A percentile compares a stretch with the other conserved stretches of the same genome.
Conservation (phyloP, 1,140 invertebrate genomes). For the Drosophila pallidifrons region DNA sequence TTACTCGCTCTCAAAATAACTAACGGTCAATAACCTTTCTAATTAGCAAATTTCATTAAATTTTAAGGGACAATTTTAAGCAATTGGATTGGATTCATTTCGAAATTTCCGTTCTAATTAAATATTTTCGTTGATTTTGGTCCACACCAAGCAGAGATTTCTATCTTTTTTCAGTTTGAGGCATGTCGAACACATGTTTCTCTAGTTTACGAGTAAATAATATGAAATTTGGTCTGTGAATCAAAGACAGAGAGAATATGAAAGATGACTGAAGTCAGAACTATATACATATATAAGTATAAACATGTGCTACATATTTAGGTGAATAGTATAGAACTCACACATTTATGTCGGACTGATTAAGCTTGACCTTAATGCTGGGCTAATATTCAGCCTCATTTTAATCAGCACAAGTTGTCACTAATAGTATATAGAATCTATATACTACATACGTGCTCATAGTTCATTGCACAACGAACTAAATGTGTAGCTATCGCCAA, state of each 20-base stretch:
- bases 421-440: conserved; percentile 31
- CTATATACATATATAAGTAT: conserved; percentile 10
- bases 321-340: not conserved
- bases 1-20: too few relatives aligned
- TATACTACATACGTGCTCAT: conserved; percentile 18
- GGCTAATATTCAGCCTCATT: conserved; percentile 23
- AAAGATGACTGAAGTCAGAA: conserved; percentile 49
- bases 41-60: too few relatives aligned
- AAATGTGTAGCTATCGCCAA: conserved; percentile 56
- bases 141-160: conserved; percentile 7
- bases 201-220: conserved; percentile 2
- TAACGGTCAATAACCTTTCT: too few relatives aligned
- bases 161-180: conserved; percentile 12
- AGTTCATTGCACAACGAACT: conserved; percentile 63
- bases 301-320: not conserved
- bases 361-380: conserved; percentile 70
- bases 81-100: not conserved
- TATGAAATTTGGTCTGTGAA: conserved; percentile 22
- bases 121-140: not conserved
- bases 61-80: too few relatives aligned
- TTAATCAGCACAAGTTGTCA: conserved; percentile 61
- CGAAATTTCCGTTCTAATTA: not conserved
- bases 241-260: not conserved
- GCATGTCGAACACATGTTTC: conserved; percentile 73
- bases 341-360: conserved; percentile 37